Conservation (phyloP, 2,113 vertebrate genomes). For the Eubucco bourcierii region DNA sequence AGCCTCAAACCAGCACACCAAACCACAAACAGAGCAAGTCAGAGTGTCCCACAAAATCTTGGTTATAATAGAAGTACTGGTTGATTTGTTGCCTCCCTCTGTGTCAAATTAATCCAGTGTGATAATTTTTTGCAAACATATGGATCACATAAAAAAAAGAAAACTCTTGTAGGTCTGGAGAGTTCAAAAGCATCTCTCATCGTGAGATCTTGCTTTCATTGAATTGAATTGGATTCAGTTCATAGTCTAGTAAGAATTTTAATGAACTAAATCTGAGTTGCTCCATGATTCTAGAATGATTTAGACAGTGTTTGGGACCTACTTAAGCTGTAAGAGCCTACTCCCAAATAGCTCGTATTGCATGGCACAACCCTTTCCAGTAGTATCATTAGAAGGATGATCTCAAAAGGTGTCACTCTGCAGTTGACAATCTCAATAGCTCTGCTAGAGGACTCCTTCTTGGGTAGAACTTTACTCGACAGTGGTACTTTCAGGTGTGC, state of each 20-base stretch:
- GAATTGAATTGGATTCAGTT: neutral
- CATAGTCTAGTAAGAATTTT: neutral
- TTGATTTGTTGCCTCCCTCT: neutral
- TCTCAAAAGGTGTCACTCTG: neutral
- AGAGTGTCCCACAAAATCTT: neutral
- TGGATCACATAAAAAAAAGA: neutral
- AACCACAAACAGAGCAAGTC: neutral
- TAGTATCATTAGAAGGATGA: neutral
- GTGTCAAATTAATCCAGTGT: neutral
- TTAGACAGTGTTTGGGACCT: neutral
- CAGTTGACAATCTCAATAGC: too few relatives aligned
- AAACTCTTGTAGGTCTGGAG: neutral
- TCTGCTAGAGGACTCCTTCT: neutral
- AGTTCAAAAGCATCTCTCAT: constrained; percentile 1
- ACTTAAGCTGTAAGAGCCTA: neutral
- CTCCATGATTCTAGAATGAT: neutral
- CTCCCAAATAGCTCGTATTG: neutral
- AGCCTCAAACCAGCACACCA: too few relatives aligned
- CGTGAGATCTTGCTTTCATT: neutral
- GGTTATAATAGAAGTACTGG: neutral
- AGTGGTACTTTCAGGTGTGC: accelerated
- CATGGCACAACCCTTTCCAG: neutral
- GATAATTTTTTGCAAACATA: constrained; percentile 14
- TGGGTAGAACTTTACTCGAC: accelerated
- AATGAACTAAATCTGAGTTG: neutral